A percentile compares a stretch with the other conserved stretches of the same genome.
phyloP scores from a whole-genome alignment of 2,113 vertebrate genomes.

The Pygoscelis adeliae region DNA sequence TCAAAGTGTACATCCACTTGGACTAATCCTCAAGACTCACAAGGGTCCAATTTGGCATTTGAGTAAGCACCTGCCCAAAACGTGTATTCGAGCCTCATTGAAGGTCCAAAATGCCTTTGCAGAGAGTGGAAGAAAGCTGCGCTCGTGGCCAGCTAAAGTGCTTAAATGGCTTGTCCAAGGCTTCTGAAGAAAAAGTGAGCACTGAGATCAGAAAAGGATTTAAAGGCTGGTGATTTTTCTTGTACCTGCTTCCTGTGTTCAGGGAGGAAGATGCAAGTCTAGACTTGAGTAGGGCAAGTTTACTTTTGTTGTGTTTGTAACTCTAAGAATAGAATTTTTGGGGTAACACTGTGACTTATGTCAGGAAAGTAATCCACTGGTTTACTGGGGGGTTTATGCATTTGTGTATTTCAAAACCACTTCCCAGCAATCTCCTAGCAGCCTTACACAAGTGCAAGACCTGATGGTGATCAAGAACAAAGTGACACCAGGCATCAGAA shows the following conservation, averaged over 20 bases:
- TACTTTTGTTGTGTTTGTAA: background rate
- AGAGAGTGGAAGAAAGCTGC: background rate
- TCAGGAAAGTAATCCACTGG: background rate
- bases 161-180: background rate
- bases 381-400: fast-evolving
- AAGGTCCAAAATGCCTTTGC: background rate
- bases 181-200: background rate
- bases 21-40: background rate
- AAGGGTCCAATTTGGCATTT: background rate
- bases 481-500: background rate
- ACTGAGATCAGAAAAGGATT: background rate
- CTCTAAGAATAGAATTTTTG: background rate
- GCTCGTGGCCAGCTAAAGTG: background rate
- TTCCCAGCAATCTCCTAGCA: background rate
- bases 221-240: background rate
- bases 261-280: background rate
- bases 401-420: background rate
- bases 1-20: background rate
- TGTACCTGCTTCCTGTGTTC: background rate
- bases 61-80: background rate
- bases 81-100: background rate
- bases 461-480: background rate
- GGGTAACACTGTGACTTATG: background rate
- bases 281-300: background rate
- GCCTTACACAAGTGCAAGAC: background rate